These are phyloP conservation scores for Hydropsyche betteni DNA, from an alignment of 2,888 invertebrate genomes.

Conservation along the genomic window DNA sequence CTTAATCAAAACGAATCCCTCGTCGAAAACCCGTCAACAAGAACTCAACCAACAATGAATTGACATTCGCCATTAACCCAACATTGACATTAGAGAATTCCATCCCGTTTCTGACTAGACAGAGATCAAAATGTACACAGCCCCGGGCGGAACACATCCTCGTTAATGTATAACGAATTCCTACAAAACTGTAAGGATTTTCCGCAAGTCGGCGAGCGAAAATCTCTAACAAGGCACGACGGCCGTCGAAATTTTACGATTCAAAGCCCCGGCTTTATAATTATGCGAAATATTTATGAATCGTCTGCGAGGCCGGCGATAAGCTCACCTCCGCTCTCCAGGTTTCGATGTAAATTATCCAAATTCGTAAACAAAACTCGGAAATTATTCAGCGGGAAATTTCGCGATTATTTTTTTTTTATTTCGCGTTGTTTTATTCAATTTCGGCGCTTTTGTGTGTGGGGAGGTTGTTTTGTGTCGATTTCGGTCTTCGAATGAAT, in stretches of 20 bases:
- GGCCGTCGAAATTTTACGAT: constrained; percentile 34
- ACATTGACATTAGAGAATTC: no score
- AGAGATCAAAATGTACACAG: no score
- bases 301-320: constrained; percentile 25
- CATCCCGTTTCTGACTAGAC: no score
- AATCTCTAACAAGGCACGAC: not conserved
- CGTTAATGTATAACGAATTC: constrained; percentile 26
- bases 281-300: constrained; percentile 32
- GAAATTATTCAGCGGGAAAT: constrained; percentile 12
- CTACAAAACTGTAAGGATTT: constrained; percentile 10
- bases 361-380: constrained; percentile 14
- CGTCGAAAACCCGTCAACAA: no score
- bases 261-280: constrained; percentile 29
- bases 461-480: not conserved
- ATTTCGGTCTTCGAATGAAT: not conserved
- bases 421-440: constrained; percentile 1
- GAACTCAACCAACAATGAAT: no score
- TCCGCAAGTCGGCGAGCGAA: not conserved
- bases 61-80: no score
- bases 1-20: no score
- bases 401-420: not conserved
- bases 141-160: constrained; percentile 19
- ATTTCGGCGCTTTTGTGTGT: not conserved
- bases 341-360: constrained; percentile 16
- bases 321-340: constrained; percentile 10